Conservation (phyloP, 2,888 invertebrate genomes). For the Clivina fossor region DNA sequence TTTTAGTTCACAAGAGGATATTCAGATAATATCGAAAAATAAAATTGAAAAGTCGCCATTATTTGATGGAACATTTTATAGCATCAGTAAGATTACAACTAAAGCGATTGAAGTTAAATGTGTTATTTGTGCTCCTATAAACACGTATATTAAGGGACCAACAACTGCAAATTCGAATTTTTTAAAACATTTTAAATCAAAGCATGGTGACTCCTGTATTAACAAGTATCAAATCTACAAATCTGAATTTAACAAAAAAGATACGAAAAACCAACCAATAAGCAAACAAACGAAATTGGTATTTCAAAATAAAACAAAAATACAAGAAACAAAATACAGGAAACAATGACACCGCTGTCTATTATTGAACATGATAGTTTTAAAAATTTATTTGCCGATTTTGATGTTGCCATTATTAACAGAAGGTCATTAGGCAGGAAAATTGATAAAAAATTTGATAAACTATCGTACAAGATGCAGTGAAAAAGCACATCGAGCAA, state of each 20-base stretch:
- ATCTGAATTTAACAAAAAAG: not conserved
- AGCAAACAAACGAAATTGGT: too few relatives aligned
- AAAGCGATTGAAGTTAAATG: not conserved
- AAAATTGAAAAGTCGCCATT: not conserved
- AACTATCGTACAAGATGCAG: too few relatives aligned
- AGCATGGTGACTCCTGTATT: conserved; percentile 1
- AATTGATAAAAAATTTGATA: conserved; percentile 6
- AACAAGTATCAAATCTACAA: not conserved
- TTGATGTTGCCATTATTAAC: not conserved
- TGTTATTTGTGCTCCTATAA: not conserved
- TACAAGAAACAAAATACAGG: too few relatives aligned
- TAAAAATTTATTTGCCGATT: conserved; percentile 3
- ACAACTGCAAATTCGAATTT: conserved; percentile 4
- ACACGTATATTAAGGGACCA: conserved; percentile 1
- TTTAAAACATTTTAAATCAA: conserved; percentile 9
- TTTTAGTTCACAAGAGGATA: too few relatives aligned
- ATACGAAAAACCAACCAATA: not conserved
- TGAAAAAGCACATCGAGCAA: too few relatives aligned
- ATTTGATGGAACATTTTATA: conserved; percentile 8
- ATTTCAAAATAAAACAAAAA: too few relatives aligned
- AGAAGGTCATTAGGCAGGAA: not conserved
- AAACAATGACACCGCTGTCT: not conserved
- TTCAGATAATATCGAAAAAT: too few relatives aligned
- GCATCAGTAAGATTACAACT: not conserved
- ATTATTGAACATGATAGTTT: not conserved